These are phyloP conservation scores for Kryptolebias ocellatus DNA, from an alignment of 2,797 vertebrate genomes.

Conservation along the genomic window DNA sequence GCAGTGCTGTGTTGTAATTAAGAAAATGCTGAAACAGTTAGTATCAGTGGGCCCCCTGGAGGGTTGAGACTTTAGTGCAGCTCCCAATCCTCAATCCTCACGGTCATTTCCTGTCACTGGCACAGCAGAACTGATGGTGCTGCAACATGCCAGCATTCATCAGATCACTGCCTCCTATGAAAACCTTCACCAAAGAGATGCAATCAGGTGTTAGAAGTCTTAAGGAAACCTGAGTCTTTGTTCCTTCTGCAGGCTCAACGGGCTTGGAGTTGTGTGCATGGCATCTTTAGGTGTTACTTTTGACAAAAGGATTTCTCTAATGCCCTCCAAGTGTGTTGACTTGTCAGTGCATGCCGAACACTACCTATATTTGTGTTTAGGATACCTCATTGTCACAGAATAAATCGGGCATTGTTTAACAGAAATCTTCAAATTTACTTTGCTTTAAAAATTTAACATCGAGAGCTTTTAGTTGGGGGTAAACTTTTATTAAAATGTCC, in stretches of 20 bases:
- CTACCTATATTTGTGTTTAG: conserved; percentile 55
- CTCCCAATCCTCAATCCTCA: conserved; percentile 25
- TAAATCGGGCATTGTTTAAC: conserved; percentile 50
- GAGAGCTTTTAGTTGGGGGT: conserved; percentile 11
- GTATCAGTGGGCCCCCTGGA: conserved; percentile 67
- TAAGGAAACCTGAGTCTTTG: conserved; percentile 49
- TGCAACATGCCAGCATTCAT: conserved; percentile 1
- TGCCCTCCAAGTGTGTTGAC: conserved; percentile 51
- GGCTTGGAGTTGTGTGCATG: conserved; percentile 54
- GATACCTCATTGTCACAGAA: conserved; percentile 62
- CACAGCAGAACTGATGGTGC: conserved; percentile 9
- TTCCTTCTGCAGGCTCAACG: conserved; percentile 40
- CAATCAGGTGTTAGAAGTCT: conserved; percentile 64
- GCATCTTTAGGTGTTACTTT: conserved; percentile 61
- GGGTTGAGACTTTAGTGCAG: conserved; percentile 50
- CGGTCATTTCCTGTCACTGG: conserved; percentile 24
- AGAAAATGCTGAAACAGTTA: conserved; percentile 36
- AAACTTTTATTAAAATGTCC: conserved; percentile 18
- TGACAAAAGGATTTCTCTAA: conserved; percentile 55
- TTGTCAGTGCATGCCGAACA: conserved; percentile 54
- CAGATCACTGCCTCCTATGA: conserved; percentile 25
- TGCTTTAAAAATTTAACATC: conserved; percentile 35
- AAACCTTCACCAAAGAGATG: conserved; percentile 42
- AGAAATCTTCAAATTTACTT: conserved; percentile 44
- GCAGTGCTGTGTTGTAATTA: conserved; percentile 40